Evolutionary conservation across 1,140 invertebrate species (phyloP).

Genomic region (Drosophila pruinosa): DNA sequence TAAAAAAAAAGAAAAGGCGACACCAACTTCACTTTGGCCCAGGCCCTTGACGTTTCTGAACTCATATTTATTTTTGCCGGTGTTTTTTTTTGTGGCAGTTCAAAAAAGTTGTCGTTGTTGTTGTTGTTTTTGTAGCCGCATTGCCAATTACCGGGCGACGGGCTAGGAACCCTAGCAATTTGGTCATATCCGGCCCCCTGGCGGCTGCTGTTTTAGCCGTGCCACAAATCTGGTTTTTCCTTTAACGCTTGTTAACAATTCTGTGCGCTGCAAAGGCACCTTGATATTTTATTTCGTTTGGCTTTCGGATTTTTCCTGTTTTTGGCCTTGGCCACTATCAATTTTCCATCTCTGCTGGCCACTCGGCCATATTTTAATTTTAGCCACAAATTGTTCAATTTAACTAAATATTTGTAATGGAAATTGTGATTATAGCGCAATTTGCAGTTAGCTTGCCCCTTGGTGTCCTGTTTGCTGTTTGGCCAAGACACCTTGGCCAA

Average conservation of each 20-base stretch:
- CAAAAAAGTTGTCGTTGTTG: constrained; percentile 58
- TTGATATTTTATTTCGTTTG: constrained; percentile 62
- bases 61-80: constrained; percentile 72
- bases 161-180: constrained; percentile 80
- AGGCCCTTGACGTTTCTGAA: constrained; percentile 35
- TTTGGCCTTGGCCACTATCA: constrained; percentile 36
- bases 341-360: not conserved
- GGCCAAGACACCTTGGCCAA: constrained; percentile 43
- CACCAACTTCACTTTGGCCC: constrained; percentile 7
- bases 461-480: constrained; percentile 34
- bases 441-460: constrained; percentile 2
- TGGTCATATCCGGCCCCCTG: constrained; percentile 78
- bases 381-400: constrained; percentile 38
- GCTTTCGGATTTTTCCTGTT: constrained; percentile 41
- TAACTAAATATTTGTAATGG: constrained; percentile 41
- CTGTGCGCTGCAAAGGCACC: constrained; percentile 35
- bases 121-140: constrained; percentile 50
- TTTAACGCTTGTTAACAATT: constrained; percentile 50
- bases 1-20: constrained; percentile 23
- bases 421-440: constrained; percentile 32
- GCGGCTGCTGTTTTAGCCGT: constrained; percentile 23
- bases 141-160: constrained; percentile 74
- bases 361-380: constrained; percentile 30
- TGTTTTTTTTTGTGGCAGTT: constrained; percentile 32
- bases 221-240: constrained; percentile 66